Evolutionary conservation across 2,113 vertebrate species (phyloP), one percentile per base, ranked within the genome.

Genomic region (Grallaria varia): DNA sequence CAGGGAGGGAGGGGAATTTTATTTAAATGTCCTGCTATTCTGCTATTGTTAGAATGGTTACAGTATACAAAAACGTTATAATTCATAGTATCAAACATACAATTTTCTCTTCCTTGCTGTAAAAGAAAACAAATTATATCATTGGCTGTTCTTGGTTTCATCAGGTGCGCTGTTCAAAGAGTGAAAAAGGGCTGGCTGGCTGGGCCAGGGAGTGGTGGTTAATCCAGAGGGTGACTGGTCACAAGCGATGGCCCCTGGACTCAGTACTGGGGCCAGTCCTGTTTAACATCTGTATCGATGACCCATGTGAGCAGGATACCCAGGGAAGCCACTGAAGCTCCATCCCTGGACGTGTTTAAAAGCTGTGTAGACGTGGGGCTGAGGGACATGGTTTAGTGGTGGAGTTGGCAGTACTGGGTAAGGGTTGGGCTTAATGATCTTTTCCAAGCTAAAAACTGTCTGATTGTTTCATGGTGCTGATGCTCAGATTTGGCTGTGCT

Each of bases 11-110:
- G 63, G 79, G 84, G 79, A 88, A 84, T 75, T 90, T 84, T 92
- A 78, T 94, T 92, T 96, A 92, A 93, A 93, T 68, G 33, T 92
- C 44, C n/a, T 93, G 39, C 68, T 96, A 68, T 84, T 91, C 37
- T 93, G 44, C 64, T 96, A 74, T 86, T 87, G 50, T 90, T 94
- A 93, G 76, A 86, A 73, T 16, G 33, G 25, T 37, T 88, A 44
- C 14, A 59, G 21, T 60, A 66, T 71, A 60, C 60, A 56, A 83
- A 86, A 84, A 7, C 44, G 30, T 87, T 88, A 49, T 67, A 75
- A 91, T 92, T 79, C 93, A 71, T 47, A 24, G 7, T 22, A 83
- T 33, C 78, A 91, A 85, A 66, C 18, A 31, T 33, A 58, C 0
- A 4, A 69, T 91, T 95, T 90, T 75, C 25, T 94, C 27, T 53